Evolutionary conservation across 1,140 invertebrate species (phyloP).

Genomic region (Aphidius gifuensis): DNA sequence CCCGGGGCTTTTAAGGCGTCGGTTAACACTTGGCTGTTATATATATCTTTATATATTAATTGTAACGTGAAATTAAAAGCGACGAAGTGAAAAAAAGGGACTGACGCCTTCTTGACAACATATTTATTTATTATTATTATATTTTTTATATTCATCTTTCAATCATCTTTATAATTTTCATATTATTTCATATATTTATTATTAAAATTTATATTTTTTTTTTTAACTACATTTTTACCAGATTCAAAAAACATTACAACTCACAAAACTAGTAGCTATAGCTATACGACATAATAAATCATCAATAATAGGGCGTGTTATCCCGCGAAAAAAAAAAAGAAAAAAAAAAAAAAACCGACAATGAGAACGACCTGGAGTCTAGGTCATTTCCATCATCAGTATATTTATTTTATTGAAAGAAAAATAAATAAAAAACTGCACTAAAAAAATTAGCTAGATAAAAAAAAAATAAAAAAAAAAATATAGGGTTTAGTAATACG

Average conservation of each 20-base stretch:
- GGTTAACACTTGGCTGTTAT: conserved; percentile 45
- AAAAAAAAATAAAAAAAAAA: conserved; percentile 24
- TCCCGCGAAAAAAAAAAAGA: conserved; percentile 37
- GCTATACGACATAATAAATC: not conserved
- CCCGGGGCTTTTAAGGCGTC: conserved; percentile 40
- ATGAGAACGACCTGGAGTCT: conserved; percentile 32
- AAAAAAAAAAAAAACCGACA: conserved; percentile 36
- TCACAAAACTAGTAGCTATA: too few species aligned
- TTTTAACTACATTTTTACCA: too few species aligned
- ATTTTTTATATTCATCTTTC: conserved; percentile 1
- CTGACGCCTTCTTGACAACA: not conserved
- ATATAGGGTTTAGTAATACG: conserved; percentile 2
- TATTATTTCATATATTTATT: not conserved
- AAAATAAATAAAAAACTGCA: conserved; percentile 20
- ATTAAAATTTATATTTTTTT: too few species aligned
- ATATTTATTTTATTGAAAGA: conserved; percentile 37
- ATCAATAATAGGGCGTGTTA: conserved; percentile 27
- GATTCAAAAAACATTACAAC: too few species aligned
- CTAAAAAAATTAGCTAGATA: not conserved
- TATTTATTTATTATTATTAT: not conserved
- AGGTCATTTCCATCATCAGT: conserved; percentile 26
- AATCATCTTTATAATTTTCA: not conserved
- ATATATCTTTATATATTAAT: conserved; percentile 14
- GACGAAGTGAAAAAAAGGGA: not conserved
- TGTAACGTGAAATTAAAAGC: not conserved